phyloP scores from a whole-genome alignment of 1,140 invertebrate species.

The Leucophenga varia region DNA sequence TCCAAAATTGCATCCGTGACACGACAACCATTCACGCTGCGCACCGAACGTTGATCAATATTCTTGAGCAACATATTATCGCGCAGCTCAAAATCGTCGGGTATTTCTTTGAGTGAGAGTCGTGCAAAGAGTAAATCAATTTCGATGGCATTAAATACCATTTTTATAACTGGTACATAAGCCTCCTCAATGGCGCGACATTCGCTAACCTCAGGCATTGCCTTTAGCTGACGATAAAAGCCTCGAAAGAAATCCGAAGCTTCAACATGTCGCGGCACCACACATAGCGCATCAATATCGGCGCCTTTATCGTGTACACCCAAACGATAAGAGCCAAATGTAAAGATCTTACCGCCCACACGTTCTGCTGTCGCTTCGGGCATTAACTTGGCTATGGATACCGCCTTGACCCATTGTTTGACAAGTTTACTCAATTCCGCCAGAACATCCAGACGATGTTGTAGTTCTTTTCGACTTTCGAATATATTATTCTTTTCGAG shows the following conservation, averaged over 20 bases:
- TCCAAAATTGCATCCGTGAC: constrained; percentile 98
- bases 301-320: constrained; percentile 95
- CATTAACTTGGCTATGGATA: constrained; percentile 87
- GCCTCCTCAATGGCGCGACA: constrained; percentile 89
- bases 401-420: constrained; percentile 88
- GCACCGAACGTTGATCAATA: constrained; percentile 93
- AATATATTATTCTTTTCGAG: constrained; percentile 88
- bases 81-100: constrained; percentile 78
- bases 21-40: constrained; percentile 95
- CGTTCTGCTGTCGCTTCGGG: constrained; percentile 80
- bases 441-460: constrained; percentile 82
- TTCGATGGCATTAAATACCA: constrained; percentile 98
- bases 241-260: constrained; percentile 95
- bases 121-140: constrained; percentile 97
- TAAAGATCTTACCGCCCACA: constrained; percentile 97
- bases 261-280: constrained; percentile 94
- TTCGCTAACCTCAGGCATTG: constrained; percentile 79
- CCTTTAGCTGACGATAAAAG: no score
- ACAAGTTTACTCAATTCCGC: constrained; percentile 87
- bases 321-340: constrained; percentile 94
- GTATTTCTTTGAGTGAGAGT: constrained; percentile 90
- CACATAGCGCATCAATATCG: constrained; percentile 98
- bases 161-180: constrained; percentile 99
- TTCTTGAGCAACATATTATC: constrained; percentile 94
- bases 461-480: constrained; percentile 87